These are phyloP conservation scores for Cassiopea xamachana DNA, from an alignment of 30 jellyfish, hydroid and myxozoan species.

Conservation along the genomic window DNA sequence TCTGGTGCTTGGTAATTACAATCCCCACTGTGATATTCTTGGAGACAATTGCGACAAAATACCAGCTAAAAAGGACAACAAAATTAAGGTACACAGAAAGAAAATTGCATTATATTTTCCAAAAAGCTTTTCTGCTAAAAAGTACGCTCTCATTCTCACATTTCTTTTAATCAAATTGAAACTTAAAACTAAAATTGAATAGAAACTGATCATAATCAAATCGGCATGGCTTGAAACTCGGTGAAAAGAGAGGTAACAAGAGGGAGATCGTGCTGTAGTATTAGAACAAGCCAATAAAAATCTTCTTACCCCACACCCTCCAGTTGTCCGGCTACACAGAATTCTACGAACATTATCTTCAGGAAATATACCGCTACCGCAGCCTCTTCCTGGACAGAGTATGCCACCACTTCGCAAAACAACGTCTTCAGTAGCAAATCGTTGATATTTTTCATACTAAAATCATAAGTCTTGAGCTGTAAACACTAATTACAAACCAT, in stretches of 20 bases:
- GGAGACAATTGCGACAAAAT: constrained; percentile 81
- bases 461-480: not conserved
- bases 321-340: constrained; percentile 58
- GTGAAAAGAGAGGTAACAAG: no score
- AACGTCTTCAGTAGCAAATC: constrained; percentile 89
- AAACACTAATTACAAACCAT: no score
- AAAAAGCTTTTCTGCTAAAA: not conserved
- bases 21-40: constrained; percentile 73
- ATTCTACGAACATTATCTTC: constrained; percentile 65
- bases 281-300: no score
- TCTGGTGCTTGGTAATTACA: constrained; percentile 41
- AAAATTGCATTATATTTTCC: no score
- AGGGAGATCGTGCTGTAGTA: no score
- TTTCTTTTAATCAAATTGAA: no score
- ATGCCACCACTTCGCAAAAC: constrained; percentile 94
- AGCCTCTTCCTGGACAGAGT: constrained; percentile 91
- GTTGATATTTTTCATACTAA: constrained; percentile 85
- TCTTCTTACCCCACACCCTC: constrained; percentile 90
- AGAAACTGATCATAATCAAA: no score
- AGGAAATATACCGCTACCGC: constrained; percentile 85
- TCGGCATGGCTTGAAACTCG: no score
- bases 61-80: constrained; percentile 45
- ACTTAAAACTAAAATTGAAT: no score
- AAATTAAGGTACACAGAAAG: not conserved
- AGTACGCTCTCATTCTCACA: no score